Percentiles rank a stretch among this genome's conserved stretches.
Conservation (phyloP, 2,113 vertebrate genomes). For the Amblyopsis rosae region DNA sequence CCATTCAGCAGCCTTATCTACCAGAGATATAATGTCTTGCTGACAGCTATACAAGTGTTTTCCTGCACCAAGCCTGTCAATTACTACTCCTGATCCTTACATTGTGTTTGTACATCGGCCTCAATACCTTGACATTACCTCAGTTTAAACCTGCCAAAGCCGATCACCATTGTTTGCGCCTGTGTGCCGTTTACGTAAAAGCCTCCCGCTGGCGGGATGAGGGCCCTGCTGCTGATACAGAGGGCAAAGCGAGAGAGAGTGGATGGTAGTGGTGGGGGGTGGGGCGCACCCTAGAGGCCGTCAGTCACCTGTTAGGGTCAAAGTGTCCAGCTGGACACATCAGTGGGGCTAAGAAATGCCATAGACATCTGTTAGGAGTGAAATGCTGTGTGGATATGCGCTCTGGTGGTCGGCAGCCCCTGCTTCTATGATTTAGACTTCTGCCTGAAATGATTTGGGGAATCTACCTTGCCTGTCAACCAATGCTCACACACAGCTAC, state of each 20-base stretch:
- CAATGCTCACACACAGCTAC: no score
- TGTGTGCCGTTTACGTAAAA: conserved; percentile 49
- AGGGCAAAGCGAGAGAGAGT: conserved; percentile 4
- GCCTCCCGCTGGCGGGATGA: conserved; percentile 33
- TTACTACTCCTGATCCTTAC: conserved; percentile 41
- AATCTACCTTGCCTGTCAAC: no score
- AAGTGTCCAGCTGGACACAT: conserved; percentile 54
- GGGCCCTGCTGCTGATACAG: conserved; percentile 20
- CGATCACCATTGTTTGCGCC: conserved; percentile 45
- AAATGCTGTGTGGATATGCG: no score
- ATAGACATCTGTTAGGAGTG: no score
- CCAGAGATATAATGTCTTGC: conserved; percentile 62
- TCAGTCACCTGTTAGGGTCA: conserved; percentile 44
- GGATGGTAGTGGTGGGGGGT: neutral
- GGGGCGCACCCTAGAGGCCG: conserved; percentile 18
- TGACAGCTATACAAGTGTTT: conserved; percentile 44
- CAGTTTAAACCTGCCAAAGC: conserved; percentile 31
- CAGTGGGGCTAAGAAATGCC: neutral
- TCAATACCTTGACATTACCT: conserved; percentile 50
- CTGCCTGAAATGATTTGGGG: no score
- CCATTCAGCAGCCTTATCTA: conserved; percentile 52
- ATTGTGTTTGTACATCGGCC: conserved; percentile 47
- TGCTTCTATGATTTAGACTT: no score
- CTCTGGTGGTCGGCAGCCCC: no score
- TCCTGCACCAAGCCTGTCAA: conserved; percentile 46